These are phyloP conservation scores for Papilio gigon DNA, from an alignment of 2,888 invertebrate genomes.

Conservation along the genomic window DNA sequence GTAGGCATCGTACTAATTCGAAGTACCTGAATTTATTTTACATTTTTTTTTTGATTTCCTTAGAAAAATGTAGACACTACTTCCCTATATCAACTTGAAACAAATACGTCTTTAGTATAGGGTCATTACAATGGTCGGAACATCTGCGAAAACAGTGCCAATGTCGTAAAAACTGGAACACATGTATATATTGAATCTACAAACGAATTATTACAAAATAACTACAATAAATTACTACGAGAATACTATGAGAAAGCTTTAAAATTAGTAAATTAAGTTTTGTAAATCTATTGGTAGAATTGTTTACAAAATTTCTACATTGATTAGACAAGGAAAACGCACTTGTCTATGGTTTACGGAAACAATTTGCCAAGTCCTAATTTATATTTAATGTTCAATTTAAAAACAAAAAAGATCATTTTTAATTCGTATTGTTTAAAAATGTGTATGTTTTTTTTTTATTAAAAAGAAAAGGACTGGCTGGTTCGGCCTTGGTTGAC, in stretches of 20 bases:
- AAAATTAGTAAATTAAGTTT: no score
- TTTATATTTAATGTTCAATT: not conserved
- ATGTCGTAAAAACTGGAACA: slow-evolving; percentile 17
- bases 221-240: no score
- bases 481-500: slow-evolving; percentile 32
- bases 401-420: not conserved
- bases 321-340: no score
- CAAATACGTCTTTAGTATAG: not conserved
- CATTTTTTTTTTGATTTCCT: no score
- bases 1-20: no score
- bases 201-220: not conserved
- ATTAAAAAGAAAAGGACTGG: slow-evolving; percentile 19
- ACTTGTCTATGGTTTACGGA: not conserved
- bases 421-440: not conserved
- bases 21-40: no score
- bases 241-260: not conserved
- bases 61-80: no score
- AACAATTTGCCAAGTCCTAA: not conserved
- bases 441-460: slow-evolving; percentile 6
- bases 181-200: not conserved
- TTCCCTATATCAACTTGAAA: not conserved
- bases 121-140: not conserved
- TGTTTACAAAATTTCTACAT: no score
- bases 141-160: slow-evolving; percentile 27
- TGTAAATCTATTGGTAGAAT: no score